Percentiles rank a stretch among this genome's conserved stretches.
Evolutionary conservation across 2,797 vertebrate genomes (phyloP).

Genomic region (Botia kubotai): DNA sequence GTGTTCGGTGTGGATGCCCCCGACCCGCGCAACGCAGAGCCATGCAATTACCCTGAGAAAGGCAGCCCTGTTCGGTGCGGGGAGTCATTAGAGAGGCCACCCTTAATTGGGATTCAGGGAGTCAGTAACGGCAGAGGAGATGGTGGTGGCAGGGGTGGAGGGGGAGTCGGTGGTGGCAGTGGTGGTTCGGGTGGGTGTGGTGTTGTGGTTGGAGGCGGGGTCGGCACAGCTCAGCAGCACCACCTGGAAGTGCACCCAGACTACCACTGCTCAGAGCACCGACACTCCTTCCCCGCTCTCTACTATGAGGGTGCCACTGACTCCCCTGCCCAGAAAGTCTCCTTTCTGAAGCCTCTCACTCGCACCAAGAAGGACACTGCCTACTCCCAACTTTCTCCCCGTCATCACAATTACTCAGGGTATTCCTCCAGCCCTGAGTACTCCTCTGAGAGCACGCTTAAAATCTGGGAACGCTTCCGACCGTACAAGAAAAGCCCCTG

Average conservation of each 20-base stretch:
- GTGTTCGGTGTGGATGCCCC: constrained; percentile 91
- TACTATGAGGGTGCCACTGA: constrained; percentile 89
- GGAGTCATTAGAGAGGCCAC: constrained; percentile 85
- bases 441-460: constrained; percentile 89
- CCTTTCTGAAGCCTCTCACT: constrained; percentile 88
- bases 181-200: constrained; percentile 65
- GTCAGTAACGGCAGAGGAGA: constrained; percentile 73
- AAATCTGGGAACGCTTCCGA: constrained; percentile 92
- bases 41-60: constrained; percentile 94
- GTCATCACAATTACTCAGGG: constrained; percentile 89
- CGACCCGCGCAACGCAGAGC: constrained; percentile 85
- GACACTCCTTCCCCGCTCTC: constrained; percentile 89
- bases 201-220: constrained; percentile 57
- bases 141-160: constrained; percentile 70
- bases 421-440: constrained; percentile 92
- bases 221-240: constrained; percentile 77
- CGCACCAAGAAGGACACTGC: constrained; percentile 88
- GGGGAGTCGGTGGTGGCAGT: constrained; percentile 60
- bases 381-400: constrained; percentile 90
- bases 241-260: constrained; percentile 89
- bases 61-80: constrained; percentile 83
- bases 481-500: constrained; percentile 88
- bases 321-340: constrained; percentile 75
- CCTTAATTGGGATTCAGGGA: constrained; percentile 78
- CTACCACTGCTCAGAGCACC: constrained; percentile 89